phyloP scores from a whole-genome alignment of 2,888 invertebrate genomes.

The Nineta flava region DNA sequence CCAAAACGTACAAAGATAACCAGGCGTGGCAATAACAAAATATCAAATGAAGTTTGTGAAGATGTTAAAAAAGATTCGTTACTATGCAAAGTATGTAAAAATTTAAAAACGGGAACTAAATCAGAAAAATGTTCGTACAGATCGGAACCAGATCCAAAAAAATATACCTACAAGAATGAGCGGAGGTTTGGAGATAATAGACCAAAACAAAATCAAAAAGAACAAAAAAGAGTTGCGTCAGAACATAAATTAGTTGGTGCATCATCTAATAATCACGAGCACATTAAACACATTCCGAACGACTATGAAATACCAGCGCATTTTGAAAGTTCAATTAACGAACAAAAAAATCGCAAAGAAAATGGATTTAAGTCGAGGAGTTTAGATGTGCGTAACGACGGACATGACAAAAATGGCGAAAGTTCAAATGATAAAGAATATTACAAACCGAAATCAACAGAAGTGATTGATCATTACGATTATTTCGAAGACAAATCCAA shows the following conservation, averaged over 20 bases:
- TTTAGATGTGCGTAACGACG: constrained; percentile 11
- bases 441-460: no score
- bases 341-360: constrained; percentile 9
- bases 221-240: constrained; percentile 2
- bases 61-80: constrained; percentile 45
- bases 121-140: constrained; percentile 70
- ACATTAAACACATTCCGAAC: constrained; percentile 14
- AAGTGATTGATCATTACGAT: no score
- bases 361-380: not conserved
- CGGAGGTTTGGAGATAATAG: constrained; percentile 34
- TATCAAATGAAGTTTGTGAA: constrained; percentile 29
- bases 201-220: constrained; percentile 8
- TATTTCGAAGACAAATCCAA: not conserved
- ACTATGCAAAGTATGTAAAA: constrained; percentile 57
- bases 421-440: constrained; percentile 8
- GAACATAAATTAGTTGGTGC: constrained; percentile 8
- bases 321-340: constrained; percentile 17
- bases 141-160: constrained; percentile 52
- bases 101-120: constrained; percentile 55
- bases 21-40: not conserved
- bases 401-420: constrained; percentile 9
- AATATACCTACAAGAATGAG: constrained; percentile 49
- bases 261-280: constrained; percentile 1
- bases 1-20: constrained; percentile 1
- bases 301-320: constrained; percentile 19